Evolutionary conservation across 1,140 invertebrate genomes (phyloP).

Genomic region (Chironomus tepperi): DNA sequence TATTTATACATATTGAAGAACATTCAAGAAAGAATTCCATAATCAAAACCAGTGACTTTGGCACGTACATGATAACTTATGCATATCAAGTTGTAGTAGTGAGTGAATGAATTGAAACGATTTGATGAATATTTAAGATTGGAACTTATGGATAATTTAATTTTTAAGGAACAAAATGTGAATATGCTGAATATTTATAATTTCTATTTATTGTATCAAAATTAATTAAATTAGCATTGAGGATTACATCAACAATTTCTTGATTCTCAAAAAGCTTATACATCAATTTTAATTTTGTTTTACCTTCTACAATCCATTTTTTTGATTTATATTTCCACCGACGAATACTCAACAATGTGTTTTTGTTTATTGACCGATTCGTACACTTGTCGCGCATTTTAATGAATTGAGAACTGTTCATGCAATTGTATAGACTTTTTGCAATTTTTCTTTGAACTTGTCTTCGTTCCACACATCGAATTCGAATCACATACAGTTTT

Average conservation of each 20-base stretch:
- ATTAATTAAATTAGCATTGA: too few species aligned
- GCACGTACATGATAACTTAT: background rate
- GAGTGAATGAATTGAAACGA: too few species aligned
- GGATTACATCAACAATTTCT: too few species aligned
- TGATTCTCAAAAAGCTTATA: too few species aligned
- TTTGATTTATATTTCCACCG: background rate
- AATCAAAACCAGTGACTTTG: background rate
- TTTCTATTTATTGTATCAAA: too few species aligned
- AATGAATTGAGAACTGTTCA: background rate
- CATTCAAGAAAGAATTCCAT: too few species aligned
- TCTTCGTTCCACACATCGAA: slow-evolving; percentile 5
- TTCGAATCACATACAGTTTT: background rate
- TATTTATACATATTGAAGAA: too few species aligned
- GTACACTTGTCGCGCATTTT: background rate
- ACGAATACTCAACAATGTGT: slow-evolving; percentile 4
- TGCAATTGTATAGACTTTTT: background rate
- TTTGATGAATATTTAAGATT: too few species aligned
- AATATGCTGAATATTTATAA: too few species aligned
- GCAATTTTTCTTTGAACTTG: background rate
- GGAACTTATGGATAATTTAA: too few species aligned
- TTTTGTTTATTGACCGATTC: slow-evolving; percentile 1
- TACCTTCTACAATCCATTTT: background rate
- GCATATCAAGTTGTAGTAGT: background rate
- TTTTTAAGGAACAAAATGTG: too few species aligned
- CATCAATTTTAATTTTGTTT: background rate